Evolutionary conservation across 2,797 vertebrate genomes (phyloP).

Genomic region (Sciurus vulgaris): DNA sequence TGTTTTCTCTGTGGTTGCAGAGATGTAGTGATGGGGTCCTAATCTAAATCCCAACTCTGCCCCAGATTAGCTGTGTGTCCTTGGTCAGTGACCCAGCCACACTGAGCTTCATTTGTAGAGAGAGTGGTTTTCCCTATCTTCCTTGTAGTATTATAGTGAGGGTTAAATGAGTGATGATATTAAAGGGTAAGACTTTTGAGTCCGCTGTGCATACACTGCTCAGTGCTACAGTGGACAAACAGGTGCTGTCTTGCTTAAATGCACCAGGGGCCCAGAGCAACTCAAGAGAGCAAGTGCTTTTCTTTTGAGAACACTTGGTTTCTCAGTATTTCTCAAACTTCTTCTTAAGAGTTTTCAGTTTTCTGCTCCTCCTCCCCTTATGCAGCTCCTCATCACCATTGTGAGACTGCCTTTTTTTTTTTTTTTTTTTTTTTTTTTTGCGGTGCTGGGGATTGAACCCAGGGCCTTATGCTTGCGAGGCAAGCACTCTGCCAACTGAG

Average conservation of each 20-base stretch:
- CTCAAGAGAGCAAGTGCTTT: neutral
- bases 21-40: neutral
- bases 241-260: neutral
- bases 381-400: neutral
- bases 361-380: neutral
- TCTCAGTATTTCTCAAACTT: neutral
- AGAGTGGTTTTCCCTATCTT: neutral
- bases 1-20: neutral
- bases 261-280: neutral
- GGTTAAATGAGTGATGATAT: neutral
- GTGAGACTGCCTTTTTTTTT: neutral
- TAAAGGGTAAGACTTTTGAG: neutral
- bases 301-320: neutral
- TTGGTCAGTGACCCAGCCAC: neutral
- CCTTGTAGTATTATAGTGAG: neutral
- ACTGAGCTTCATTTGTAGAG: neutral
- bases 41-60: neutral
- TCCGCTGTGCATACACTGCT: neutral
- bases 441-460: no score
- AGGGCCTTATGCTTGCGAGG: no score
- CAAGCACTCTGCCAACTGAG: no score
- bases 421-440: no score
- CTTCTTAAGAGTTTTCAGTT: neutral
- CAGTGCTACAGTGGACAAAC: neutral
- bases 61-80: neutral